Conservation (phyloP, 2,797 vertebrate species). For the Furcifer pardalis region DNA sequence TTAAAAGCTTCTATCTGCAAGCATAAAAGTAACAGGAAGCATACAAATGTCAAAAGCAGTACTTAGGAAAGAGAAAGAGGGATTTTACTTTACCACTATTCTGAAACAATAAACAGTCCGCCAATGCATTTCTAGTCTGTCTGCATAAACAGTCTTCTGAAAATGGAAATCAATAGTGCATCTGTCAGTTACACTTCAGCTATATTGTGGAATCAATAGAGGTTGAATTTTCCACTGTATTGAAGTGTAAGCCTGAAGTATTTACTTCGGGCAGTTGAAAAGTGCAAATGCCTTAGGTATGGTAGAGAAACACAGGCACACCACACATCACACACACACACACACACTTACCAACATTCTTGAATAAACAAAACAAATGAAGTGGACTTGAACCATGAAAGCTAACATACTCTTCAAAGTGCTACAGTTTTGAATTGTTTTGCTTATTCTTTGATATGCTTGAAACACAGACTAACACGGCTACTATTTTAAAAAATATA, state of each 20-base stretch:
- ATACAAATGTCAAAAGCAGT: slow-evolving; percentile 32
- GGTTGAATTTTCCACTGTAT: slow-evolving; percentile 44
- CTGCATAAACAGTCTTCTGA: slow-evolving; percentile 25
- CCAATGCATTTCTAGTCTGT: slow-evolving; percentile 29
- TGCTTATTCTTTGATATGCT: too few relatives aligned
- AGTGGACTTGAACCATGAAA: too few relatives aligned
- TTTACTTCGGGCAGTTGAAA: slow-evolving; percentile 23
- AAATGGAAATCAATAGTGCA: slow-evolving; percentile 38
- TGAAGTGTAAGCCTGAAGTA: slow-evolving; percentile 48
- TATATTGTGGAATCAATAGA: slow-evolving; percentile 35
- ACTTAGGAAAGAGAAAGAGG: not conserved
- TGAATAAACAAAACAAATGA: too few relatives aligned
- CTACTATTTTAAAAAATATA: too few relatives aligned
- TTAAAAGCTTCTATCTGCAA: slow-evolving; percentile 34
- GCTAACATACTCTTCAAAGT: too few relatives aligned
- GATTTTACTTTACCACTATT: slow-evolving; percentile 24
- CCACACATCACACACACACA: too few relatives aligned
- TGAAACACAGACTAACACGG: too few relatives aligned
- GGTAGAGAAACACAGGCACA: slow-evolving; percentile 7
- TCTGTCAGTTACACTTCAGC: slow-evolving; percentile 29
- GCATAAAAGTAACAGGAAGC: not conserved
- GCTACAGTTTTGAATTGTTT: too few relatives aligned
- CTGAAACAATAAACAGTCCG: not conserved
- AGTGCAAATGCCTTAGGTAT: not conserved
- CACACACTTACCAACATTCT: too few relatives aligned